Evolutionary conservation across 2,888 invertebrate genomes (phyloP).

Genomic region (Drosophila neutralis): DNA sequence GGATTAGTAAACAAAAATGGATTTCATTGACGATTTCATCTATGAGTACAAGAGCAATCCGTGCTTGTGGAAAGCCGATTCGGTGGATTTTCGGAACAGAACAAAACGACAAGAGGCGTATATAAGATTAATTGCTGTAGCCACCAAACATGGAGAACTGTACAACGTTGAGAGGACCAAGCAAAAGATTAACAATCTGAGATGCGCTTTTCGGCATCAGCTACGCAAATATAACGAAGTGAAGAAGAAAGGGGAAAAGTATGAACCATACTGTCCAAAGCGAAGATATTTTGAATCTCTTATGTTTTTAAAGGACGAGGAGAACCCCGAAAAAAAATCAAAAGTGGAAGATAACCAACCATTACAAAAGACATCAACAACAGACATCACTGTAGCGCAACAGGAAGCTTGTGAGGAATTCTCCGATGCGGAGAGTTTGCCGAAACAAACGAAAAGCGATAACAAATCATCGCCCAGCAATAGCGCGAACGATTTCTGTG

Average conservation of each 20-base stretch:
- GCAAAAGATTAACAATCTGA: conserved; percentile 84
- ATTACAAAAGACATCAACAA: conserved; percentile 35
- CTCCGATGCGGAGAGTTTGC: conserved; percentile 69
- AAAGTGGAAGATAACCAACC: conserved; percentile 58
- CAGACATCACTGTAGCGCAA: conserved; percentile 48
- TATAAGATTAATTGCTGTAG: conserved; percentile 83
- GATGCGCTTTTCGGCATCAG: conserved; percentile 84
- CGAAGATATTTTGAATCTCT: conserved; percentile 84
- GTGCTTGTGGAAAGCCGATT: conserved; percentile 84
- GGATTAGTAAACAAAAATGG: conserved; percentile 73
- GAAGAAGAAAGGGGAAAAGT: conserved; percentile 83
- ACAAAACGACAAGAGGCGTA: conserved; percentile 83
- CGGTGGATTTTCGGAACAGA: conserved; percentile 83
- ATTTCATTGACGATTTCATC: conserved; percentile 84
- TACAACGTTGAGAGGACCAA: conserved; percentile 84
- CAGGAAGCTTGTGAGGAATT: conserved; percentile 64
- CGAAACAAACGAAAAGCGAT: conserved; percentile 66
- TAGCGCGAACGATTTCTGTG: conserved; percentile 69
- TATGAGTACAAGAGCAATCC: conserved; percentile 84
- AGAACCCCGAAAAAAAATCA: conserved; percentile 73
- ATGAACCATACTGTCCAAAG: conserved; percentile 84
- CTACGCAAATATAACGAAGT: conserved; percentile 83
- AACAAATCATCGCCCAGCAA: conserved; percentile 71
- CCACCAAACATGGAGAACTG: conserved; percentile 84
- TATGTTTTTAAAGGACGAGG: conserved; percentile 84